Evolutionary conservation across 2,888 invertebrate species (phyloP).

Genomic region (Polyommatus iphigenia): DNA sequence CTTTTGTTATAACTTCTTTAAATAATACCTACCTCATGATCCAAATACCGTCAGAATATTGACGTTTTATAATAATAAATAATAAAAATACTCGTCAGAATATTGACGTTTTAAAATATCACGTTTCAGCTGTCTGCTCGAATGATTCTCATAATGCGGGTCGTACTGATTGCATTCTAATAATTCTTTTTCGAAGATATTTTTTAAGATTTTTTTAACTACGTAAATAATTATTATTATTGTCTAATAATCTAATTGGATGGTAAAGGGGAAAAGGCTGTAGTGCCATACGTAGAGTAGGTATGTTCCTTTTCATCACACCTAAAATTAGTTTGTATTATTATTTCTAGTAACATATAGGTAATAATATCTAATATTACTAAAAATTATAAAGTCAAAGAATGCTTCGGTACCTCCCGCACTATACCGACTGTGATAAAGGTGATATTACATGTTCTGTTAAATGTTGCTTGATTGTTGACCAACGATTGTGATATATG

Average conservation of each 20-base stretch:
- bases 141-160: slow-evolving; percentile 31
- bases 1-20: background rate
- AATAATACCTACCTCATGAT: slow-evolving; percentile 9
- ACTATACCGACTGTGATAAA: slow-evolving; percentile 39
- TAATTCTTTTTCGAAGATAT: background rate
- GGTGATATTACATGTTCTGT: slow-evolving; percentile 37
- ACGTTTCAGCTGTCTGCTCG: slow-evolving; percentile 6
- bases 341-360: too few relatives aligned
- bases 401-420: background rate
- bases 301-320: background rate
- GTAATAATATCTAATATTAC: too few relatives aligned
- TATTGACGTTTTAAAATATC: slow-evolving; percentile 29
- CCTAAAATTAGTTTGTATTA: background rate
- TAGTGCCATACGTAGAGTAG: too few relatives aligned
- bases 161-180: background rate
- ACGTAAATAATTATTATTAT: too few relatives aligned
- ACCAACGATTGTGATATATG: slow-evolving; percentile 56
- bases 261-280: too few relatives aligned
- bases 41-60: slow-evolving; percentile 18
- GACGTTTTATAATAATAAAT: slow-evolving; percentile 29
- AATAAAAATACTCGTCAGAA: slow-evolving; percentile 21
- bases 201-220: too few relatives aligned
- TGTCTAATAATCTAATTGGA: too few relatives aligned
- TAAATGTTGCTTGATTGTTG: slow-evolving; percentile 40
- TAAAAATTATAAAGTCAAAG: background rate